phyloP scores from a whole-genome alignment of 2,797 vertebrate species.

The Xenopus petersii region DNA sequence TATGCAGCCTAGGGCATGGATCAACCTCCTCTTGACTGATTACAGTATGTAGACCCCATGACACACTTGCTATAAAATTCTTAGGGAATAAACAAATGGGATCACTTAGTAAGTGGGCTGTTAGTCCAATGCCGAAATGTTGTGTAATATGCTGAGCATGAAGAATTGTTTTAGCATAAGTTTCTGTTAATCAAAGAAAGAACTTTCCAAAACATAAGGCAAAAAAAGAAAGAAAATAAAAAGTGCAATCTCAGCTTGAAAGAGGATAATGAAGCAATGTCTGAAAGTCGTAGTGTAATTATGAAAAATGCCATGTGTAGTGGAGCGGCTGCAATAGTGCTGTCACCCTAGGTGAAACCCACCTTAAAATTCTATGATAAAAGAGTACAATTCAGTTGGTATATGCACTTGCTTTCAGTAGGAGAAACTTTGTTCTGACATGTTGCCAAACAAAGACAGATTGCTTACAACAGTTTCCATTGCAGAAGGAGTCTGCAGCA shows the following conservation, averaged over 20 bases:
- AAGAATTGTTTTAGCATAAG: too few relatives aligned
- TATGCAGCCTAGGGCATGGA: too few relatives aligned
- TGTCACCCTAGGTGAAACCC: neutral
- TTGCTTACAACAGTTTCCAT: conserved; percentile 19
- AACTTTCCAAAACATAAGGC: too few relatives aligned
- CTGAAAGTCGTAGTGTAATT: neutral
- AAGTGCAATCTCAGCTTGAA: neutral
- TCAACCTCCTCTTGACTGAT: too few relatives aligned
- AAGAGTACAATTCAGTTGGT: conserved; percentile 1
- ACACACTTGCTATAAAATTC: too few relatives aligned
- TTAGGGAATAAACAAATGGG: too few relatives aligned
- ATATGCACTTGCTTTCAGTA: conserved; percentile 3
- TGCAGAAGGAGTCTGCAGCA: neutral
- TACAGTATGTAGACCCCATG: too few relatives aligned
- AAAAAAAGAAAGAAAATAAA: neutral
- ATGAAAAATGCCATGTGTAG: neutral
- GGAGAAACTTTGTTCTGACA: conserved; percentile 21
- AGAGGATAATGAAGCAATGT: neutral
- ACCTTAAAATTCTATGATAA: conserved; percentile 5
- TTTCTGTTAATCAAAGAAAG: too few relatives aligned
- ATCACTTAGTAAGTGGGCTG: too few relatives aligned
- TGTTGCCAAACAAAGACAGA: conserved; percentile 27
- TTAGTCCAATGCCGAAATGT: too few relatives aligned
- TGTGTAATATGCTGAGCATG: too few relatives aligned
- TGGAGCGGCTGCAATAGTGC: neutral